Conservation (phyloP, 2,888 invertebrate genomes). For the Horisme vitalbata region DNA sequence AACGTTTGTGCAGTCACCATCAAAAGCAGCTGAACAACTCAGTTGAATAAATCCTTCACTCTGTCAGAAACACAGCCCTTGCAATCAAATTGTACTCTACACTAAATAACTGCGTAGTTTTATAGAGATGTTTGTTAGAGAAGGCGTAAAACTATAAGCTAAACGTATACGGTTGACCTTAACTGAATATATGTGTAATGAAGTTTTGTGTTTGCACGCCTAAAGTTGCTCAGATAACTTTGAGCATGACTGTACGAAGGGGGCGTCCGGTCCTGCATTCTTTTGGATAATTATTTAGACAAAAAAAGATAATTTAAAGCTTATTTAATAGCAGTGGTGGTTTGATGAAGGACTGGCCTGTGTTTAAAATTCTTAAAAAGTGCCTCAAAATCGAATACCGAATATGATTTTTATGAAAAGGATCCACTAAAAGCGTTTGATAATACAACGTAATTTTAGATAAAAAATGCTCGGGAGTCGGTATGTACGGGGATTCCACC, state of each 20-base stretch:
- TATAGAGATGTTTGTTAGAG: no score
- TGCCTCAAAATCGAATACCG: no score
- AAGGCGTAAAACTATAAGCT: no score
- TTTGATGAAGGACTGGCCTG: slow-evolving; percentile 21
- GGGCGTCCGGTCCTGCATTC: slow-evolving; percentile 50
- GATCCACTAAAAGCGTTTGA: no score
- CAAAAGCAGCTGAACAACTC: slow-evolving; percentile 5
- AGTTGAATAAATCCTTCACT: neutral
- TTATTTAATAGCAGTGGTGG: slow-evolving; percentile 48
- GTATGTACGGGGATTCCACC: no score
- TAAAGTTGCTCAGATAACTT: slow-evolving; percentile 2
- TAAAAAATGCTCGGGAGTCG: no score
- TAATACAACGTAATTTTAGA: no score
- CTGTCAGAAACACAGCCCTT: neutral
- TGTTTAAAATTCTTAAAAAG: slow-evolving; percentile 18
- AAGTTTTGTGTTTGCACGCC: no score
- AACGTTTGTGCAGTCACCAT: slow-evolving; percentile 40
- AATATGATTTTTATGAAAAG: no score
- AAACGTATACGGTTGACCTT: no score
- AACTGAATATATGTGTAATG: no score
- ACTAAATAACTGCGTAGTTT: no score
- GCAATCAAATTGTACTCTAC: neutral
- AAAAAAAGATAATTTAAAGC: slow-evolving; percentile 56
- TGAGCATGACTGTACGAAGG: slow-evolving; percentile 2
- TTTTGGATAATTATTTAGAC: slow-evolving; percentile 57